Evolutionary conservation across 1,140 invertebrate species (phyloP).

Genomic region (Anastrepha ludens): DNA sequence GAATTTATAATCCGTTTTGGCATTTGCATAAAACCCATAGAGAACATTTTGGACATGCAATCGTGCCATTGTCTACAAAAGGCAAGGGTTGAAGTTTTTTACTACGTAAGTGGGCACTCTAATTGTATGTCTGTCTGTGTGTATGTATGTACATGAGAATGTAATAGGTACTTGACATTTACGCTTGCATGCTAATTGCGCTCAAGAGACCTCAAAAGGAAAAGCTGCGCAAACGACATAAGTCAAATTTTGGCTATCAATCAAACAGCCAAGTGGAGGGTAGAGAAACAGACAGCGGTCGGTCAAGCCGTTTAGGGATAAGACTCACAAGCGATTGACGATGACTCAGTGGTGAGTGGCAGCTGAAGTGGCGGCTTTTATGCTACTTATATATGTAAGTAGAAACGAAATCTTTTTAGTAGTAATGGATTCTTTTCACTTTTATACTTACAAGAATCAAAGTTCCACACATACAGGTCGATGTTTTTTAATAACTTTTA

Average conservation of each 20-base stretch:
- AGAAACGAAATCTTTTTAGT: too few relatives aligned
- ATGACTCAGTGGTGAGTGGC: not conserved
- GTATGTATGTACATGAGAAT: not conserved
- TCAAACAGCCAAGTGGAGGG: not conserved
- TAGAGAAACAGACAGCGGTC: not conserved
- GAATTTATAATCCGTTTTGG: not conserved
- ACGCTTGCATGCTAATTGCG: conserved; percentile 4
- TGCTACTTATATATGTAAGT: too few relatives aligned
- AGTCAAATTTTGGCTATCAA: not conserved
- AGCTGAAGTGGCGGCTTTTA: too few relatives aligned
- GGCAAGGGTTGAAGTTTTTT: not conserved
- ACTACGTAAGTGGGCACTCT: not conserved
- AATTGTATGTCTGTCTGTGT: not conserved
- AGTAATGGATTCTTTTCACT: too few relatives aligned
- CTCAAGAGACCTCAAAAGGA: not conserved
- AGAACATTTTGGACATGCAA: not conserved
- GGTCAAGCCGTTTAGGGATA: not conserved
- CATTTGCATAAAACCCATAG: not conserved
- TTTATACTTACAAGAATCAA: too few relatives aligned
- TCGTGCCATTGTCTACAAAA: not conserved
- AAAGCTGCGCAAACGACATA: not conserved
- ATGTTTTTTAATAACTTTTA: too few relatives aligned
- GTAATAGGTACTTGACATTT: not conserved
- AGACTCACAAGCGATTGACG: not conserved
- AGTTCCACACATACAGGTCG: too few relatives aligned